Base-by-base conservation (phyloP, 1,140 invertebrate species). In the Calephelis nemesis region DNA sequence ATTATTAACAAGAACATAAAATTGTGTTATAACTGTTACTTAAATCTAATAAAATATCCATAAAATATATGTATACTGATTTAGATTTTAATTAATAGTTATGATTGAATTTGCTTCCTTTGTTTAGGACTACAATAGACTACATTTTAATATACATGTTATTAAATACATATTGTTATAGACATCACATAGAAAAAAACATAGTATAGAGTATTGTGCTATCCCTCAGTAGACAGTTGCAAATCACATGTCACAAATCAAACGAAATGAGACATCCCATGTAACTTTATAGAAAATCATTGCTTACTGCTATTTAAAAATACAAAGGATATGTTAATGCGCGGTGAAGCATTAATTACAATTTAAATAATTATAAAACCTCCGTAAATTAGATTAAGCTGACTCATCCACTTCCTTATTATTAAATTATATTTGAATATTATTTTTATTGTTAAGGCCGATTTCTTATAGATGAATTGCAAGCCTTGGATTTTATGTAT, bases 281-380 rank as follows among this genome's bases (percentile, higher is more conserved):
- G 10, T 58, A 58, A 58, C 19, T 58, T 58, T 15, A 11, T 11
- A 30, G 30, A 39, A 58, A 58, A 12, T 39, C 42, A 45, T 12
- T 19, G 30, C 54, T 58, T 58, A 58, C 4, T 30, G 19, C 54
- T 58, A 58, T 30, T 15, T 58, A 58, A 58, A 58, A 39, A 39
- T 39, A 58, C 54, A 58, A 58, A 58, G 54, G 19, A 58, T 58
- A 58, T 58, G 30, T 58, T 58, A 58, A 58, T 39, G 54, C 54
- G 54, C 54, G 54, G 10, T 58, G 4, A 54, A 54, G 19, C 52
- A 11, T 54, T 54, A 54, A 15, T 54, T 54, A 19, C 4, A 54
- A 30, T 9, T 19, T 19, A 54, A 54, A 13, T 19, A 10, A 13
- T 52, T 52, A 30, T 30, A 54, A 54, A 15, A 54, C 52, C 9